Base-by-base conservation (phyloP, 2,113 vertebrate genomes). In the Ariopsis seemanni region DNA sequence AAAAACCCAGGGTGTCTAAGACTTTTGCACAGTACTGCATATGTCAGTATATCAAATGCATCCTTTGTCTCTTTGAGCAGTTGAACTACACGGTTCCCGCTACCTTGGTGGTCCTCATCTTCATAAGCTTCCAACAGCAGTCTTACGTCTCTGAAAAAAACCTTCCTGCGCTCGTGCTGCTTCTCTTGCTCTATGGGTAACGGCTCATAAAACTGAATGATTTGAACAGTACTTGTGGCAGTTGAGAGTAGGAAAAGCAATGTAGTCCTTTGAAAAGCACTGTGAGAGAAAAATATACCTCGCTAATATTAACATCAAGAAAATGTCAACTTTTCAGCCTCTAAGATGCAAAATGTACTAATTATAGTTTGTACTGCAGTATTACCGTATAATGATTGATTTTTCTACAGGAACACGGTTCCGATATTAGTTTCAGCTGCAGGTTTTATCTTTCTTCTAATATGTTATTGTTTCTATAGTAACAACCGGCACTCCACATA, bases 171-270 rank as follows among this genome's bases (percentile, higher is more conserved):
- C 93, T 96, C 10, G 53, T 96, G 86, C 91, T 96, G 65, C 92
- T 96, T 27, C 95, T 96, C 3, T 87, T 96, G 62, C 57, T 96
- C n/a, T 96, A 96, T 58, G 96, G 96, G 96, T 96, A 82, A 65
- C 91, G 25, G 30, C 34, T 48, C 3, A 81, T 78, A 20, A 14
- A 63, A 20, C 57, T 3, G 7, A n/a, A 77, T 63, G 7, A 30
- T 82, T 42, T 82, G 57, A 62, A 52, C 15, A 55, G 25, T 86
- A 30, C 18, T 42, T 63, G 22, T 50, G 69, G 30, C 1, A 17
- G 7, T 72, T 27, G n/a, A 12, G 15, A 48, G 18, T 22, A 50
- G 30, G n/a, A n/a, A 17, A 57, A 57, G 30, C 10, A 67, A 20
- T 42, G 10, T 42, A 3, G 34, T n/a, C n/a, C 5, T 72, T 30